Percentiles rank a stretch among this genome's conserved stretches.
Evolutionary conservation across 2,797 vertebrate species (phyloP).

Genomic region (Melanotaenia pygmaea): DNA sequence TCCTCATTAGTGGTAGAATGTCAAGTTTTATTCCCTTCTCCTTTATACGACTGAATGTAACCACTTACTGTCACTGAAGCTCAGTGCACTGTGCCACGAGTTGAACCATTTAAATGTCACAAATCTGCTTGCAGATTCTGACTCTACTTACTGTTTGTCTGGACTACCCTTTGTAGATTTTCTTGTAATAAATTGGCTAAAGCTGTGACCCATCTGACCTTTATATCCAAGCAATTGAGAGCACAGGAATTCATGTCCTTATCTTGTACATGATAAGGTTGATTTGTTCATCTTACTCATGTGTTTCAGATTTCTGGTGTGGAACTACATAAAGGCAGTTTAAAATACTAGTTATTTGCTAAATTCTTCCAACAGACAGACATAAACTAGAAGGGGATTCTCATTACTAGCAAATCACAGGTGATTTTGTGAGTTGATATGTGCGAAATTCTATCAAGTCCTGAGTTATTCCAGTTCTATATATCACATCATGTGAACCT

Average conservation of each 20-base stretch:
- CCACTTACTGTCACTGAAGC: constrained; percentile 47
- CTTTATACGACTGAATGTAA: constrained; percentile 50
- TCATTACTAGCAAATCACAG: not conserved
- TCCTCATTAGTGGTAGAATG: constrained; percentile 75
- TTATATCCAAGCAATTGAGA: constrained; percentile 24
- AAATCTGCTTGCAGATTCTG: constrained; percentile 38
- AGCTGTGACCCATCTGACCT: constrained; percentile 36
- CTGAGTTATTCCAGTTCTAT: not conserved
- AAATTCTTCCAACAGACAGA: not conserved
- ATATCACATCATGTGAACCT: not conserved
- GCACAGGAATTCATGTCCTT: constrained; percentile 7
- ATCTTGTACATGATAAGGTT: constrained; percentile 22
- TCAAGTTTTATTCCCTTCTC: constrained; percentile 56
- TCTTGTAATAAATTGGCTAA: constrained; percentile 32
- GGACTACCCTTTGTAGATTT: constrained; percentile 36
- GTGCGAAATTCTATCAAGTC: not conserved
- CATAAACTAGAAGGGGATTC: not conserved
- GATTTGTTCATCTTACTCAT: constrained; percentile 33
- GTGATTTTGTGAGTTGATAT: not conserved
- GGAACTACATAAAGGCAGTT: not conserved
- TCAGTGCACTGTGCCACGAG: constrained; percentile 28
- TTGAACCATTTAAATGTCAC: constrained; percentile 73
- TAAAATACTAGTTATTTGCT: not conserved
- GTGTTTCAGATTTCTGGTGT: not conserved
- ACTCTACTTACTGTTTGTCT: constrained; percentile 27